A percentile compares a stretch with the other conserved stretches of the same genome.
Evolutionary conservation across 2,113 vertebrate species (phyloP).

Genomic region (Dissostichus mawsoni): DNA sequence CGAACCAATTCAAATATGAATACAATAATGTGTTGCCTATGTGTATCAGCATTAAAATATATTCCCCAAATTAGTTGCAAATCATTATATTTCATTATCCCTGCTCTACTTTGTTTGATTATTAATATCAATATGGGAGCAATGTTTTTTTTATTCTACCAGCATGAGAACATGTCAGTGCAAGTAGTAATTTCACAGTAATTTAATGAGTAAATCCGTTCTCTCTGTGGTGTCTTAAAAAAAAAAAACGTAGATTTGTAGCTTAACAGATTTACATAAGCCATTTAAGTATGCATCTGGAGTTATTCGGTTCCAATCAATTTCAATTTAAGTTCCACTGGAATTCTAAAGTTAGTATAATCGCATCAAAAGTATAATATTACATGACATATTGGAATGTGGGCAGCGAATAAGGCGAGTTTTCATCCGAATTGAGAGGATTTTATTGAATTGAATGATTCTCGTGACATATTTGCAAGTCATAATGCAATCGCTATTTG

Average conservation of each 20-base stretch:
- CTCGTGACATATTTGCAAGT: not conserved
- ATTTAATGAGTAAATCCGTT: conserved; percentile 47
- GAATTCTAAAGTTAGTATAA: conserved; percentile 44
- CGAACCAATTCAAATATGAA: not conserved
- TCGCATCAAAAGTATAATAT: conserved; percentile 44
- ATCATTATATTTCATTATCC: conserved; percentile 17
- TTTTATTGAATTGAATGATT: conserved; percentile 1
- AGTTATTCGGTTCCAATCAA: conserved; percentile 60
- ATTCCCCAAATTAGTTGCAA: not conserved
- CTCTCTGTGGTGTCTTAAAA: conserved; percentile 22
- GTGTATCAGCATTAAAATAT: not conserved
- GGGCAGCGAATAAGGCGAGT: not conserved
- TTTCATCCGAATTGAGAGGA: conserved; percentile 2
- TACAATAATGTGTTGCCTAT: not conserved
- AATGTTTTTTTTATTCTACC: not conserved
- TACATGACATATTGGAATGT: conserved; percentile 23
- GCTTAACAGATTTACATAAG: conserved; percentile 61
- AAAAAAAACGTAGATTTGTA: conserved; percentile 32
- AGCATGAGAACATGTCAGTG: conserved; percentile 21
- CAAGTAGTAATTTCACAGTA: conserved; percentile 60
- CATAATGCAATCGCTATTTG: conserved; percentile 4
- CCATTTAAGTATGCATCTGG: conserved; percentile 46
- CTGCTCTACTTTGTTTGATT: not conserved
- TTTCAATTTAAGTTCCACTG: conserved; percentile 28
- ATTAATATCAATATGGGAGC: not conserved